Evolutionary conservation across 2,797 vertebrate species (phyloP).

Genomic region (Rhinophrynus dorsalis): DNA sequence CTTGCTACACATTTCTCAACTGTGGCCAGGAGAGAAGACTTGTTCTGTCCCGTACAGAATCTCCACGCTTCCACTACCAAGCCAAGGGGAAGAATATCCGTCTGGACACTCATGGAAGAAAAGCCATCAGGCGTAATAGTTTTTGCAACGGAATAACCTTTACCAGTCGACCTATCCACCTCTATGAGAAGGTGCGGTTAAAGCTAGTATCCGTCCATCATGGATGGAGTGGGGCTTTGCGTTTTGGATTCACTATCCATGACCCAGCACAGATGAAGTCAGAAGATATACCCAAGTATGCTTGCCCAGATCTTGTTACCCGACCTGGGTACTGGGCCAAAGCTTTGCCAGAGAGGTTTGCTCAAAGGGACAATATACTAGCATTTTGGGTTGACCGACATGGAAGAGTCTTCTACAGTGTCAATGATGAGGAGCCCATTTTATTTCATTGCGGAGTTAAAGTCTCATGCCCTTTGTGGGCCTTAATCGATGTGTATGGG

Average conservation of each 20-base stretch:
- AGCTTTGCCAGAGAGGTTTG: conserved; percentile 92
- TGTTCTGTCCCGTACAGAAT: conserved; percentile 73
- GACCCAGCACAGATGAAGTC: conserved; percentile 88
- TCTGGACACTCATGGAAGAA: conserved; percentile 88
- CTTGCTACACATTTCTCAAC: conserved; percentile 84
- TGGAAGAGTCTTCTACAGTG: conserved; percentile 94
- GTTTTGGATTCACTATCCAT: conserved; percentile 93
- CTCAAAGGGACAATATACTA: conserved; percentile 87
- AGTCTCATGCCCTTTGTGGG: conserved; percentile 92
- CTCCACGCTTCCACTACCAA: conserved; percentile 90
- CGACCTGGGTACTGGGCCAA: conserved; percentile 97
- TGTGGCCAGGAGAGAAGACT: conserved; percentile 80
- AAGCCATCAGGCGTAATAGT: conserved; percentile 92
- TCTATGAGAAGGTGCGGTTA: conserved; percentile 94
- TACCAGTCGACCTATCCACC: conserved; percentile 89
- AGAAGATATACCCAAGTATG: conserved; percentile 95
- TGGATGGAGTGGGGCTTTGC: conserved; percentile 94
- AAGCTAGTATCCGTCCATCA: conserved; percentile 88
- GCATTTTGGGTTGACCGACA: conserved; percentile 97
- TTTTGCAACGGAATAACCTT: conserved; percentile 98
- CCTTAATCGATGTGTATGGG: conserved; percentile 96
- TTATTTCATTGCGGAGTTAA: conserved; percentile 97
- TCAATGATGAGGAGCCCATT: conserved; percentile 92
- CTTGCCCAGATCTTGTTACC: conserved; percentile 95
- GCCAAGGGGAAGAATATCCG: conserved; percentile 96